These are phyloP conservation scores for Emydoidea blandingii DNA, from an alignment of 2,797 vertebrate species.

Conservation along the genomic window DNA sequence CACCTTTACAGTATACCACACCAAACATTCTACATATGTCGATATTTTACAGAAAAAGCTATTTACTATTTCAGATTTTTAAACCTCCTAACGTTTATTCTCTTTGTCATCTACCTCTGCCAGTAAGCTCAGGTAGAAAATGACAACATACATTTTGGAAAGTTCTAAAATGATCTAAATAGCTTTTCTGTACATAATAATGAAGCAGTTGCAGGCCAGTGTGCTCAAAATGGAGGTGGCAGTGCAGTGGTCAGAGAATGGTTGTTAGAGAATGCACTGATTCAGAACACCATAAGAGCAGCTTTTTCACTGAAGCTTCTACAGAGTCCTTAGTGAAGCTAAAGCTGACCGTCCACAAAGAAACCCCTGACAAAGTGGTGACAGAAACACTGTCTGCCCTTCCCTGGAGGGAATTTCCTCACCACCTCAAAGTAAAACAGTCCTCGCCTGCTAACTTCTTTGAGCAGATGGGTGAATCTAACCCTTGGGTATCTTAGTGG, in stretches of 20 bases:
- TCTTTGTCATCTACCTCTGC: too few relatives aligned
- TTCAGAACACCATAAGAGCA: background rate
- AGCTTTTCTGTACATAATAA: background rate
- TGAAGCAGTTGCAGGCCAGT: rapidly evolving
- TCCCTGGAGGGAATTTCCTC: background rate
- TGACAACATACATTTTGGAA: background rate
- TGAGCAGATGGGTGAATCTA: slow-evolving; percentile 9
- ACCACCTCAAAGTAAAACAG: background rate
- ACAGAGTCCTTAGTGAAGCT: rapidly evolving
- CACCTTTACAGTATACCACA: background rate
- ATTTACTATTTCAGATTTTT: background rate
- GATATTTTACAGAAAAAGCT: background rate
- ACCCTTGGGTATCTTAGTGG: slow-evolving; percentile 15
- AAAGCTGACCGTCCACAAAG: background rate
- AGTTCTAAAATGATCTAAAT: background rate
- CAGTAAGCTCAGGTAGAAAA: too few relatives aligned
- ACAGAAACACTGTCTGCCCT: background rate
- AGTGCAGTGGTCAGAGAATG: background rate
- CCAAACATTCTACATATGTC: background rate
- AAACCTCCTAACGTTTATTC: background rate
- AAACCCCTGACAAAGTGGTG: background rate
- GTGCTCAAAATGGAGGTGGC: background rate
- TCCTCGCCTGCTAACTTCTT: slow-evolving; percentile 9
- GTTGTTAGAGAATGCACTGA: background rate
- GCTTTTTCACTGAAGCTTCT: background rate